Base-by-base conservation (phyloP, 2,113 vertebrate species). In the Tragelaphus imberbis region DNA sequence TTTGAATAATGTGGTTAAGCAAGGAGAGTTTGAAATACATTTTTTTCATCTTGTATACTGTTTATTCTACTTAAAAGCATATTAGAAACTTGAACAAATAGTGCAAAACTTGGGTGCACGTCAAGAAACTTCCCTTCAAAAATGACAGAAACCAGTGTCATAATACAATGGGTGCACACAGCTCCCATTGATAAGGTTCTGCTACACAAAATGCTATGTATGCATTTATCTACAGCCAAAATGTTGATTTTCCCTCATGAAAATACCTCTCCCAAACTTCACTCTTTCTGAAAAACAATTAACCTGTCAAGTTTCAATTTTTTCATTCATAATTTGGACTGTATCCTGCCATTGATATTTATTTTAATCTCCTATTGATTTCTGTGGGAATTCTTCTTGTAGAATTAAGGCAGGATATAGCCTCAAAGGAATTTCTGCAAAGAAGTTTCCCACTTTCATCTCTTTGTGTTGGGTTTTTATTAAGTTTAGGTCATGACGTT, bases 341-440 rank as follows among this genome's bases (percentile, higher is more conserved):
- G 36, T 91, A 98, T 98, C 97, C 98, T 98, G 97, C 97, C 94
- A 98, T 98, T 98, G 98, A 98, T 97, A 98, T 96, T 98, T 98
- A 98, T 98, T 98, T 98, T 98, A 98, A 98, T 98, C 97, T 97
- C 63, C 96, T 94, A 98, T 98, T 98, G 97, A 98, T 98, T 98
- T 98, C 96, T 93, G 86, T 98, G 97, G 96, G 97, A 98, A 97
- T 98, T 97, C 95, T 96, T 84, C 93, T 84, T 56, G n/a, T 61
- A 89, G 56, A 91, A 84, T 91, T 92, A 89, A 91, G 71, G 89
- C 97, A 95, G 97, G 98, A 98, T 97, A 98, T 95, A 97, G 71
- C 53, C 49, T 84, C 75, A 92, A 93, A 97, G 93, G 97, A 98
- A 98, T 98, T 97, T 97, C 93, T 91, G 86, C 58, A 97, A 71